Conservation (phyloP, 2,888 invertebrate genomes). For the Cheilosia impressa region DNA sequence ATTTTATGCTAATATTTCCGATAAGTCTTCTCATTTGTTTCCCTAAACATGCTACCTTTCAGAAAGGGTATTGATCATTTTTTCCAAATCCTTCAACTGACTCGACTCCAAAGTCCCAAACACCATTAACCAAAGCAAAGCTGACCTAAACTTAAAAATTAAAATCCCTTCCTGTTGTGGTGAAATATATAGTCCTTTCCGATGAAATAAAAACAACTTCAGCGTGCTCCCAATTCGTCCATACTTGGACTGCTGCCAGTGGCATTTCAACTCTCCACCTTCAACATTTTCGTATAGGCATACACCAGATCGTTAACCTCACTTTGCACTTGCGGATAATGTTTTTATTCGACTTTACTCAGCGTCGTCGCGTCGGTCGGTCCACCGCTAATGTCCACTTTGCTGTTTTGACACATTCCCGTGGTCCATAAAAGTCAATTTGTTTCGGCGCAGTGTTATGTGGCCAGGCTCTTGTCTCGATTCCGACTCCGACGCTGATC, state of each 20-base stretch:
- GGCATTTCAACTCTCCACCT: conserved; percentile 13
- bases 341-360: conserved; percentile 10
- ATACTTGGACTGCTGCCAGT: conserved; percentile 29
- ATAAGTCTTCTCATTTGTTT: too few relatives aligned
- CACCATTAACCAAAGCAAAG: too few relatives aligned
- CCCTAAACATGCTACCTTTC: too few relatives aligned
- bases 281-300: conserved; percentile 3
- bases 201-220: too few relatives aligned
- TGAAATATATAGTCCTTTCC: too few relatives aligned
- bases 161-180: too few relatives aligned
- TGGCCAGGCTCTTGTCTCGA: conserved; percentile 7
- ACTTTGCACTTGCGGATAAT: conserved; percentile 24
- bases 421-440: conserved; percentile 74
- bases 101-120: too few relatives aligned
- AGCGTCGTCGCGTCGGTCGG: neutral
- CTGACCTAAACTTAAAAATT: too few relatives aligned
- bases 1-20: too few relatives aligned
- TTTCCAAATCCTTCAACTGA: too few relatives aligned
- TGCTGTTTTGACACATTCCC: conserved; percentile 69
- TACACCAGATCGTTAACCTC: conserved; percentile 45
- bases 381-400: conserved; percentile 26
- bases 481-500: conserved; percentile 17
- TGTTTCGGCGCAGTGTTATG: conserved; percentile 57
- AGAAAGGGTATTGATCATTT: too few relatives aligned
- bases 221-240: neutral